These are phyloP conservation scores for Aldrovandia affinis DNA, from an alignment of 2,797 vertebrate genomes.

Conservation along the genomic window DNA sequence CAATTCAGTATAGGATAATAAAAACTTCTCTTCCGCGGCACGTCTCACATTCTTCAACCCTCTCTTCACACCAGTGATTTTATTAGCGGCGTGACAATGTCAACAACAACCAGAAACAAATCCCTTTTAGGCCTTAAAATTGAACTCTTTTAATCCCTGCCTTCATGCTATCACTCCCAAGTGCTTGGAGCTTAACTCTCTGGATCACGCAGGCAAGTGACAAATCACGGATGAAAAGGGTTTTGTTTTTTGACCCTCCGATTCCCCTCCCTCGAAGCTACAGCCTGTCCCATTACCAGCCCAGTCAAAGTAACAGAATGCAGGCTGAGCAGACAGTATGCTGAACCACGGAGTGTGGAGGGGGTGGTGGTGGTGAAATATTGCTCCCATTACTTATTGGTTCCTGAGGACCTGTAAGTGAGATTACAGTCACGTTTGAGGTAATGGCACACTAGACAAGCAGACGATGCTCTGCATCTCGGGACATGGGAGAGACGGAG, in stretches of 20 bases:
- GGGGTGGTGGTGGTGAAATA: neutral
- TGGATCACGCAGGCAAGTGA: neutral
- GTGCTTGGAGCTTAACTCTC: neutral
- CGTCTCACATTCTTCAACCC: too few relatives aligned
- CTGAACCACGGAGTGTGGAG: too few relatives aligned
- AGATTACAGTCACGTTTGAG: neutral
- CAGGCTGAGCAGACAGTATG: neutral
- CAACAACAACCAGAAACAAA: slow-evolving; percentile 29
- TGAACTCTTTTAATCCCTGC: neutral
- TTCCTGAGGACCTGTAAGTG: neutral
- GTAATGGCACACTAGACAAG: neutral
- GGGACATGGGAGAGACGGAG: neutral
- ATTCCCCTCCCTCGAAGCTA: neutral
- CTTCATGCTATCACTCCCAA: neutral
- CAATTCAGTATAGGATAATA: neutral
- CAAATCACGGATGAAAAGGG: neutral
- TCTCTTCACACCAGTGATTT: neutral
- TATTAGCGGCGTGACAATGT: neutral
- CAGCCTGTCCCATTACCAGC: too few relatives aligned
- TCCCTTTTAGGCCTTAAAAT: slow-evolving; percentile 27
- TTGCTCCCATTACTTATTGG: neutral
- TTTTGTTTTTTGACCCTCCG: neutral
- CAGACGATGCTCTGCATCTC: neutral
- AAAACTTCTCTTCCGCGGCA: too few relatives aligned
- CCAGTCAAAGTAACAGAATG: too few relatives aligned